Evolutionary conservation across 2,888 invertebrate species (phyloP).

Genomic region (Cataglyphis rosenhaueri): DNA sequence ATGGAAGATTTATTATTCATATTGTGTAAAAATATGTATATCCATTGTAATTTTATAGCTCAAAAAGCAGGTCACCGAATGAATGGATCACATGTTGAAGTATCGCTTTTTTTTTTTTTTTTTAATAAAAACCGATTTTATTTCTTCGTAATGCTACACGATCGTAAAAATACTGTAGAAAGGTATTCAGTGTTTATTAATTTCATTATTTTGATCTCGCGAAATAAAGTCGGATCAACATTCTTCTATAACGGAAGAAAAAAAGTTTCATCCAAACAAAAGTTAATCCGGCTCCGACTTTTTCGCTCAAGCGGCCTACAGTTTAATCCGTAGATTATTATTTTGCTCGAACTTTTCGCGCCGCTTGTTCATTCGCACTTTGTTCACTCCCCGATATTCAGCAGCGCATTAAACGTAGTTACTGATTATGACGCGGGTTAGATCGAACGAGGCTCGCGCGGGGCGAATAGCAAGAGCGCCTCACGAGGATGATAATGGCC

Average conservation of each 20-base stretch:
- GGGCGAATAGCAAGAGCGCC: slow-evolving; percentile 57
- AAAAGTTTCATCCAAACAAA: slow-evolving; percentile 6
- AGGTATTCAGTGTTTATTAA: not conserved
- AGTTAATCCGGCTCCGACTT: not conserved
- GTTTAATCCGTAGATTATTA: slow-evolving; percentile 30
- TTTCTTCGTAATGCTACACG: not conserved
- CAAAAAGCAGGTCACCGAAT: not conserved
- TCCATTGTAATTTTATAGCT: not conserved
- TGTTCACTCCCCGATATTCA: slow-evolving; percentile 20
- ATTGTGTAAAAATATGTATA: not conserved
- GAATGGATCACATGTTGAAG: not conserved
- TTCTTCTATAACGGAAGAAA: not conserved
- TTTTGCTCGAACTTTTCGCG: slow-evolving; percentile 29
- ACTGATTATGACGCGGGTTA: slow-evolving; percentile 63
- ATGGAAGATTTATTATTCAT: not conserved
- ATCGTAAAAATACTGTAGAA: not conserved
- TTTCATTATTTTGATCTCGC: not conserved
- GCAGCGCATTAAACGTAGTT: slow-evolving; percentile 58
- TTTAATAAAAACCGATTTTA: not conserved
- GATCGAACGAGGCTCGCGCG: slow-evolving; percentile 53
- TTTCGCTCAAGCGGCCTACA: not conserved
- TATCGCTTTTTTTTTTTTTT: not conserved
- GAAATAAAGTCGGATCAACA: not conserved
- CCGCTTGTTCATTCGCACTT: not conserved
- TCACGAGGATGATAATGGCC: slow-evolving; percentile 72